Conservation (phyloP, 1,140 invertebrate genomes). For the Megalopta genalis region DNA sequence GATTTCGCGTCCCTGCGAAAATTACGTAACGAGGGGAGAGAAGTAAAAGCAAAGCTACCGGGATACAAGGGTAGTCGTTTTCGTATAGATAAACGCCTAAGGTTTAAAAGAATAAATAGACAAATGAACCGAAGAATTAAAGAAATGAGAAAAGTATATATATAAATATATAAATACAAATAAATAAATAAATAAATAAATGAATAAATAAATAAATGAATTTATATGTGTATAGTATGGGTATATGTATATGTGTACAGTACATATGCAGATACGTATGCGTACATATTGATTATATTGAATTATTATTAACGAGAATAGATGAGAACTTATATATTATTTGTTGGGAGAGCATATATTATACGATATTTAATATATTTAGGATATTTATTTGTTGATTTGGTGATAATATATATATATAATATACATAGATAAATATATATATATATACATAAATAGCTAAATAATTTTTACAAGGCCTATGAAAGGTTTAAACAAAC, state of each 20-base stretch:
- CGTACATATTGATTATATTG: constrained; percentile 40
- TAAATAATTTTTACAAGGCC: constrained; percentile 72
- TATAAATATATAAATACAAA: constrained; percentile 46
- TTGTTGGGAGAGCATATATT: constrained; percentile 78
- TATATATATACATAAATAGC: constrained; percentile 47
- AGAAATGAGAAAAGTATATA: constrained; percentile 51
- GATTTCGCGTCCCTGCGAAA: constrained; percentile 8
- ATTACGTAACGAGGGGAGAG: constrained; percentile 29
- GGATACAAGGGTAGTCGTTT: constrained; percentile 78
- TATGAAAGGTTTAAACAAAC: constrained; percentile 60
- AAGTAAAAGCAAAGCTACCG: constrained; percentile 66
- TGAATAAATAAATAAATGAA: constrained; percentile 57
- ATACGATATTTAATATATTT: constrained; percentile 77
- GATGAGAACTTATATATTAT: constrained; percentile 70
- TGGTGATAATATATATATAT: constrained; percentile 70
- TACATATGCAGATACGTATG: constrained; percentile 31
- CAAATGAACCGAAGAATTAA: constrained; percentile 49
- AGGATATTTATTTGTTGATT: constrained; percentile 79
- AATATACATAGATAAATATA: constrained; percentile 40
- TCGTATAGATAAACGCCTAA: constrained; percentile 75
- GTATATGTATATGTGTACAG: constrained; percentile 43
- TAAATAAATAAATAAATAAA: constrained; percentile 43
- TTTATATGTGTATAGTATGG: constrained; percentile 59
- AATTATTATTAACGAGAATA: constrained; percentile 47
- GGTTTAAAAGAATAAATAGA: constrained; percentile 69